Percentiles rank a stretch among this genome's conserved stretches.
Evolutionary conservation across 2,113 vertebrate genomes (phyloP).

Genomic region (Hypomesus transpacificus): DNA sequence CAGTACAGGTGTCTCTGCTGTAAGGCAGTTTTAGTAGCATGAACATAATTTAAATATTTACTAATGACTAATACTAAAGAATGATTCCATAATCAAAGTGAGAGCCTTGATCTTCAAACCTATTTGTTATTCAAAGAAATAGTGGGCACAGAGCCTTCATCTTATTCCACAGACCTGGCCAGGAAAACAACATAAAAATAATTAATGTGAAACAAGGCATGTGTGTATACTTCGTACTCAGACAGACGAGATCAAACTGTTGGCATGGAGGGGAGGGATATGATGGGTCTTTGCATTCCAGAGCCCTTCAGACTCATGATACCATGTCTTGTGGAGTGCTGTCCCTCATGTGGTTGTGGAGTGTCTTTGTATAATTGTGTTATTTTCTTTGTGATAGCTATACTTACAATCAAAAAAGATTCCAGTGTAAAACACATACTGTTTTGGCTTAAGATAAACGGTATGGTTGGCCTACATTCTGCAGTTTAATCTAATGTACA

Average conservation of each 20-base stretch:
- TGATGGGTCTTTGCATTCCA: slow-evolving; percentile 43
- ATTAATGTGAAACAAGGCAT: slow-evolving; percentile 40
- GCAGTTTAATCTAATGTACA: background rate
- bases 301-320: slow-evolving; percentile 17
- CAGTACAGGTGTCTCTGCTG: no score
- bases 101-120: no score
- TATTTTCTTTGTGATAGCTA: background rate
- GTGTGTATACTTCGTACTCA: slow-evolving; percentile 37
- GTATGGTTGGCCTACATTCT: background rate
- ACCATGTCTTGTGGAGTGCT: slow-evolving; percentile 19
- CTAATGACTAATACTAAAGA: no score
- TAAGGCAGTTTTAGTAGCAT: no score
- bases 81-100: no score
- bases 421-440: slow-evolving; percentile 15
- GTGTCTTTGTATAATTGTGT: background rate
- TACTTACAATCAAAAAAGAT: background rate
- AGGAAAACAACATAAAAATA: slow-evolving; percentile 57
- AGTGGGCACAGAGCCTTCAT: slow-evolving; percentile 16
- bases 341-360: slow-evolving; percentile 17
- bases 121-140: slow-evolving; percentile 16
- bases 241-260: slow-evolving; percentile 52
- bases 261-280: slow-evolving; percentile 35
- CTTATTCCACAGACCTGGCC: slow-evolving; percentile 54
- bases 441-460: slow-evolving; percentile 25
- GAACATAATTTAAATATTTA: no score